Conservation (phyloP, 2,113 vertebrate species). For the Oreochromis niloticus region DNA sequence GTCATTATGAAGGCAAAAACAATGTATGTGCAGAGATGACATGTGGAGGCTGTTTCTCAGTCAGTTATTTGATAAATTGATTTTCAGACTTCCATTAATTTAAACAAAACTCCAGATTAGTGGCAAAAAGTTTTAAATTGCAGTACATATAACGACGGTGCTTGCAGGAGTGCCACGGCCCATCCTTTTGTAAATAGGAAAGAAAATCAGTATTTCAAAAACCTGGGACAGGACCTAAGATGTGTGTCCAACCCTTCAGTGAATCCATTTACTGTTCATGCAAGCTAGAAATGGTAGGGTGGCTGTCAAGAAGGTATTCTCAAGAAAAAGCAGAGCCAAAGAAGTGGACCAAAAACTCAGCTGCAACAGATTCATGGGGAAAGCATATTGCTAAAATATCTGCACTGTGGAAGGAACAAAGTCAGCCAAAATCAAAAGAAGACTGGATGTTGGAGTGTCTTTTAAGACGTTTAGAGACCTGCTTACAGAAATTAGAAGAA, state of each 20-base stretch:
- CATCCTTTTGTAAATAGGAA: background rate
- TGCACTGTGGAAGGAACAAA: background rate
- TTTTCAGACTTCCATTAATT: background rate
- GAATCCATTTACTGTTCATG: background rate
- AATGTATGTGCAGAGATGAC: background rate
- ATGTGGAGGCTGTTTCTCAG: background rate
- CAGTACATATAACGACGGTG: background rate
- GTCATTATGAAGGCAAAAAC: background rate
- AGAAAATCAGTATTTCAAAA: background rate
- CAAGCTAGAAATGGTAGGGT: background rate
- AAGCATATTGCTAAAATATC: background rate
- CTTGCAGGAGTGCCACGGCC: background rate
- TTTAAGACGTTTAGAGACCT: background rate
- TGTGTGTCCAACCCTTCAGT: background rate
- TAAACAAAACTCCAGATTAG: background rate
- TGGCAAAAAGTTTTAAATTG: background rate
- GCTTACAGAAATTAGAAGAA: background rate
- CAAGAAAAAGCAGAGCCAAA: background rate
- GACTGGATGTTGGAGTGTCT: background rate
- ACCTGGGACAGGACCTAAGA: background rate
- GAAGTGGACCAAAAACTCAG: background rate
- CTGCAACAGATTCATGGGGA: background rate
- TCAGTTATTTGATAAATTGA: background rate
- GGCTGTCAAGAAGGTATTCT: background rate
- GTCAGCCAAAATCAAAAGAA: background rate